These are phyloP conservation scores for Abramis brama DNA, from an alignment of 2,113 vertebrate species.

Conservation along the genomic window DNA sequence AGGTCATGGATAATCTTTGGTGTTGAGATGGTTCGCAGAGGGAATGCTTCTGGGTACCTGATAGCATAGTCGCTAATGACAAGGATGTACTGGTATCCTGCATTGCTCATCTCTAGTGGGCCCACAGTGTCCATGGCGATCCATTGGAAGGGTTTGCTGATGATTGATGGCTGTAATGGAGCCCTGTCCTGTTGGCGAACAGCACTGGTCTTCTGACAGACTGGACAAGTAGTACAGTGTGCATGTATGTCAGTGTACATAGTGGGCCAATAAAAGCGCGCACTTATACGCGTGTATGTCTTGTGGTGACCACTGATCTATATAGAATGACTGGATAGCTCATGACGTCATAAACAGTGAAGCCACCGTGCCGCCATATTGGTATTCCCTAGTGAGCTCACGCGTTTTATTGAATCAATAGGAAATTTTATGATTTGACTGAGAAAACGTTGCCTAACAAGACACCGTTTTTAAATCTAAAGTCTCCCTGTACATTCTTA, in stretches of 20 bases:
- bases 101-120: neutral
- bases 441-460: no score
- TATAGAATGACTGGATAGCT: no score
- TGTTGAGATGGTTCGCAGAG: neutral
- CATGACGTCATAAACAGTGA: no score
- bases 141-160: neutral
- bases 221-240: neutral
- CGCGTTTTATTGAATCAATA: no score
- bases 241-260: neutral
- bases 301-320: no score
- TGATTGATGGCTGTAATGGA: neutral
- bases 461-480: no score
- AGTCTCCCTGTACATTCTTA: no score
- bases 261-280: neutral
- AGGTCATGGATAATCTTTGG: conserved; percentile 49
- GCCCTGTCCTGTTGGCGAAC: neutral
- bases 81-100: neutral
- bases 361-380: no score
- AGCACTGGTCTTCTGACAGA: neutral
- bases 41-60: neutral
- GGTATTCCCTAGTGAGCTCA: no score
- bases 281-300: neutral
- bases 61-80: neutral
- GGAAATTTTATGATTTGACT: no score
- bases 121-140: neutral